Evolutionary conservation across 2,797 vertebrate species (phyloP).

Genomic region (Anguilla anguilla): DNA sequence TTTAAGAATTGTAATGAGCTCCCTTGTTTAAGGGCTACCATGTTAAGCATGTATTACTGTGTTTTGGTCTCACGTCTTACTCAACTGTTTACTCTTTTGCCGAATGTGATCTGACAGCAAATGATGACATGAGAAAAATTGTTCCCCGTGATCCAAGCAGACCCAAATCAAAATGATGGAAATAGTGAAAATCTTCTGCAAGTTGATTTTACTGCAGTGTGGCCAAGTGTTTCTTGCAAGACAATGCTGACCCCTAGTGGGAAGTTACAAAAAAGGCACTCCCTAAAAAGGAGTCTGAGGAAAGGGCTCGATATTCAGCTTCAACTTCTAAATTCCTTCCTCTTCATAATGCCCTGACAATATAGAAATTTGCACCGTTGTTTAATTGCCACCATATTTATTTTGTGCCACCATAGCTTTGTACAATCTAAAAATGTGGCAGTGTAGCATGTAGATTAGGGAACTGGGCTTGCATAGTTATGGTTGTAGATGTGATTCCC

Average conservation of each 20-base stretch:
- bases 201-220: conserved; percentile 38
- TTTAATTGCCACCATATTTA: not conserved
- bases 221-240: conserved; percentile 22
- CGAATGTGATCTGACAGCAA: conserved; percentile 35
- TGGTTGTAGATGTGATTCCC: no score
- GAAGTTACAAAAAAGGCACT: not conserved
- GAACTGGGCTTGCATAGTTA: no score
- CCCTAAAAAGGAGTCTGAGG: not conserved
- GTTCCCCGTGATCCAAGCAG: conserved; percentile 34
- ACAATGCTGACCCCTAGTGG: conserved; percentile 54
- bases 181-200: conserved; percentile 19
- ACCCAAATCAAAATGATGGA: conserved; percentile 32
- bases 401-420: not conserved
- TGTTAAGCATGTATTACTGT: not conserved
- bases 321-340: not conserved
- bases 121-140: conserved; percentile 43
- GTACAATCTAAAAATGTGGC: not conserved
- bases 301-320: not conserved
- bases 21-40: not conserved
- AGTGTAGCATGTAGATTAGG: no score
- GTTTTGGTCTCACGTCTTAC: conserved; percentile 37
- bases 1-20: conserved; percentile 26
- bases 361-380: not conserved
- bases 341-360: not conserved
- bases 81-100: conserved; percentile 37